Evolutionary conservation across 2,113 vertebrate genomes (phyloP).

Genomic region (Bostrychus sinensis): DNA sequence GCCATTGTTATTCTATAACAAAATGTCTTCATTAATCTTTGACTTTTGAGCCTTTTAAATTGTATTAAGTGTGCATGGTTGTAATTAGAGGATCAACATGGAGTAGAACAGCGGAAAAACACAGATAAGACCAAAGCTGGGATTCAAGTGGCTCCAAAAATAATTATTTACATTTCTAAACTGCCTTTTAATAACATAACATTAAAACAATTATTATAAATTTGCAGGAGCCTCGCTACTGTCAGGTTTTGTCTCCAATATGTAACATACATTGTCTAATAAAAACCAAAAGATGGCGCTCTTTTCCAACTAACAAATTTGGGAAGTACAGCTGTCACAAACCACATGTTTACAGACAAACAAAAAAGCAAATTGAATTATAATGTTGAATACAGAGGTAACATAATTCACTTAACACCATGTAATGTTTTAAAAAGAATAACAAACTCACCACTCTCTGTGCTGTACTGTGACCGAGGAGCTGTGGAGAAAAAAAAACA

Average conservation of each 20-base stretch:
- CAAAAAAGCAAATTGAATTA: not conserved
- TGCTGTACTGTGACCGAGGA: slow-evolving; percentile 86
- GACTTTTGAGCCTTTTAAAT: too few relatives aligned
- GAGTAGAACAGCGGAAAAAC: too few relatives aligned
- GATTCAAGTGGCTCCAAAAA: too few relatives aligned
- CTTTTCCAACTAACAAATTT: slow-evolving; percentile 17
- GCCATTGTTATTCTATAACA: too few relatives aligned
- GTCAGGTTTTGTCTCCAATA: not conserved
- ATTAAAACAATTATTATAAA: not conserved
- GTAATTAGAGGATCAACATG: too few relatives aligned
- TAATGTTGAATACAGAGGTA: not conserved
- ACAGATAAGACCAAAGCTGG: too few relatives aligned
- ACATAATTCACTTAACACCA: not conserved
- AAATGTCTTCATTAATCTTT: too few relatives aligned
- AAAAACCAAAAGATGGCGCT: slow-evolving; percentile 69
- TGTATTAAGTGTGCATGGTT: too few relatives aligned
- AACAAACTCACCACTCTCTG: slow-evolving; percentile 87
- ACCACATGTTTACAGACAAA: not conserved
- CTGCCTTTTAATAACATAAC: not conserved
- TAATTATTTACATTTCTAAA: too few relatives aligned
- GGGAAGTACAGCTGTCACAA: slow-evolving; percentile 13
- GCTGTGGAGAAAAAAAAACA: slow-evolving; percentile 78
- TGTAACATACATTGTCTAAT: not conserved
- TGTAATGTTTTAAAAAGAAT: not conserved
- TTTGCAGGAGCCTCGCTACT: not conserved